Conservation (phyloP, 2,888 invertebrate genomes). For the Agrenia bidenticulata region DNA sequence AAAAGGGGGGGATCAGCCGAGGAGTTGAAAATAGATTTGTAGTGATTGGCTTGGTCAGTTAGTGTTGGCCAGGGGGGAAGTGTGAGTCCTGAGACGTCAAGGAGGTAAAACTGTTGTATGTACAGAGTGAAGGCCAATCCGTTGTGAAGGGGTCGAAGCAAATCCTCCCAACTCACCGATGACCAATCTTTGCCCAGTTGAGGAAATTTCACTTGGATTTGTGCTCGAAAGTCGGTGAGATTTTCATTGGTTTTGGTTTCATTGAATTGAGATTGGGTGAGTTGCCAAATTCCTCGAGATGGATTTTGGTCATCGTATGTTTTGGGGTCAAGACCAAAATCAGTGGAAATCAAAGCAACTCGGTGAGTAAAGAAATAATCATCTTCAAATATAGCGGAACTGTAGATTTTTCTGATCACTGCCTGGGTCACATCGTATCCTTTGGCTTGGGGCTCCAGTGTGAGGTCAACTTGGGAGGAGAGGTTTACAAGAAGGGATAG, state of each 20-base stretch:
- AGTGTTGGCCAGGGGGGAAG: background rate
- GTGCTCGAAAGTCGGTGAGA: background rate
- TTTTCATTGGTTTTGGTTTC: background rate
- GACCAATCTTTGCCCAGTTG: background rate
- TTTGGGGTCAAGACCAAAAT: background rate
- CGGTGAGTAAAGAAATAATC: background rate
- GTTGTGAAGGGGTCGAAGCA: background rate
- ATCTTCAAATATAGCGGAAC: slow-evolving; percentile 3
- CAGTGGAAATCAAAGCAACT: background rate
- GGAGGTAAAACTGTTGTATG: background rate
- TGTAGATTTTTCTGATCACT: slow-evolving; percentile 2
- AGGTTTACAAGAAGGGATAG: too few species aligned
- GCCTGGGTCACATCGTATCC: slow-evolving; percentile 3
- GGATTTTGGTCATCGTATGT: background rate
- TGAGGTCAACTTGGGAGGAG: slow-evolving; percentile 7
- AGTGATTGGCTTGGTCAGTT: slow-evolving; percentile 2
- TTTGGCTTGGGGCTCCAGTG: background rate
- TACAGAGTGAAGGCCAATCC: background rate
- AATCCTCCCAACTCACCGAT: background rate
- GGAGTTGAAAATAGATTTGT: background rate
- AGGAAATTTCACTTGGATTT: background rate
- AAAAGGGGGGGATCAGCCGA: background rate
- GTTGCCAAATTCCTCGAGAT: slow-evolving; percentile 5
- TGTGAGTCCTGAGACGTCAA: background rate
- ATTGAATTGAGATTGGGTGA: background rate